Percentiles rank a stretch among this genome's conserved stretches.
Evolutionary conservation across 2,888 invertebrate genomes (phyloP).

Genomic region (Limnephilus lunatus): DNA sequence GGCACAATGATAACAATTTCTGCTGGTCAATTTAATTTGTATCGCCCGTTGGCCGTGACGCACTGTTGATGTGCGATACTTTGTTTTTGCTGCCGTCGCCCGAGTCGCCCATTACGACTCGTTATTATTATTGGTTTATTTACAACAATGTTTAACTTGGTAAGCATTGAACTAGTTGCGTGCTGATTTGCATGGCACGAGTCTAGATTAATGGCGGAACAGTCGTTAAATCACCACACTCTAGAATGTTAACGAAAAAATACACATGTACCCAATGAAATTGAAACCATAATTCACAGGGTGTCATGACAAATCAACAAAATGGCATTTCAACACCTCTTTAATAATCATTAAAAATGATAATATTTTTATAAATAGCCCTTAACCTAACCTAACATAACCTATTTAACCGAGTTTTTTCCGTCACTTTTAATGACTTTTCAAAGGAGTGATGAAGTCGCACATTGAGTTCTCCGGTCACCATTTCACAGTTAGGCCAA

Average conservation of each 20-base stretch:
- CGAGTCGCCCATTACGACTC: neutral
- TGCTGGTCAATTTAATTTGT: constrained; percentile 17
- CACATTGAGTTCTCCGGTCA: too few species aligned
- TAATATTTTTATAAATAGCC: too few species aligned
- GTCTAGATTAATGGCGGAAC: neutral
- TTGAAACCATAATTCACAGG: neutral
- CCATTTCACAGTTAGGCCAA: too few species aligned
- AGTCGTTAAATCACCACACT: neutral
- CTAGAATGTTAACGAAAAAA: neutral
- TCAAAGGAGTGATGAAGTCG: too few species aligned
- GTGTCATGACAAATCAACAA: too few species aligned
- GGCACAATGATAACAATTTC: constrained; percentile 10
- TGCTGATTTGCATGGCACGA: neutral
- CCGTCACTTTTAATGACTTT: too few species aligned
- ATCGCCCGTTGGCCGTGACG: constrained; percentile 11
- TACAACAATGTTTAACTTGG: neutral
- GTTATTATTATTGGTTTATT: neutral
- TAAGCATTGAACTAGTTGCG: neutral
- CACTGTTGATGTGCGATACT: constrained; percentile 3
- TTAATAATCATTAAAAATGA: too few species aligned
- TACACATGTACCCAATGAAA: neutral
- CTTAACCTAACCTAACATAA: too few species aligned
- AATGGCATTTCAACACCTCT: too few species aligned
- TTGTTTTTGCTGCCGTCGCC: constrained; percentile 9
- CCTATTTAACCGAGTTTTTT: too few species aligned